These are phyloP conservation scores for Hippopotamyrus pictus DNA, from an alignment of 2,797 vertebrate species.

Conservation along the genomic window DNA sequence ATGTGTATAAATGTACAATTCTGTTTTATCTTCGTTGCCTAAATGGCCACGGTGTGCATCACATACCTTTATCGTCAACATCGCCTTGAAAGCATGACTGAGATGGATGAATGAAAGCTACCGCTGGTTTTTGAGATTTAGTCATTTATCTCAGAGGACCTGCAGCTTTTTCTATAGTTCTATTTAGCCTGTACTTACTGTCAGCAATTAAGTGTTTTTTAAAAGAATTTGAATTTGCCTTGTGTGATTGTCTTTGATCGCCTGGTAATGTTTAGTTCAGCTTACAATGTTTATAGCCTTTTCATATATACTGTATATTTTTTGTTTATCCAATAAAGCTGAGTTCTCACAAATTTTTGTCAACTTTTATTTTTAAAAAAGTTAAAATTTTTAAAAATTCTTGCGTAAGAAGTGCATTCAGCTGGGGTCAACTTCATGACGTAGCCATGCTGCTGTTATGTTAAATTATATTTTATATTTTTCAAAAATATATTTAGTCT, in stretches of 20 bases:
- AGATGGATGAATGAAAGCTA: neutral
- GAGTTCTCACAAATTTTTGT: neutral
- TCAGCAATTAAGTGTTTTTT: neutral
- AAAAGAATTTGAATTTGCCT: neutral
- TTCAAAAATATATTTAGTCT: neutral
- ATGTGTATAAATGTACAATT: neutral
- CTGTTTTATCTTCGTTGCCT: neutral
- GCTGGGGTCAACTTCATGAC: neutral
- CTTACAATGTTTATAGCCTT: neutral
- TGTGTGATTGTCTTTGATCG: neutral
- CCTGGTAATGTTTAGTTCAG: neutral
- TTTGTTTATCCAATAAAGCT: neutral
- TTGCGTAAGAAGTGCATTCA: neutral
- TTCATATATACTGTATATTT: neutral
- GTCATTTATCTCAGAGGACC: neutral
- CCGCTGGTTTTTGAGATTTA: neutral
- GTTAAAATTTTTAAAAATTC: neutral
- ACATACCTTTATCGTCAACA: neutral
- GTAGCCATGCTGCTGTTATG: neutral
- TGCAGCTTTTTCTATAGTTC: neutral
- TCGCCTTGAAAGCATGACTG: neutral
- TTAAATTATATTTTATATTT: neutral
- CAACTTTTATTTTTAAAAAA: neutral
- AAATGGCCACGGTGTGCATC: neutral
- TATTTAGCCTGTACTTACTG: neutral